Percentiles rank a stretch among this genome's conserved stretches.
phyloP scores from a whole-genome alignment of 2,888 invertebrate species.

The Hydrotaea diabolus region DNA sequence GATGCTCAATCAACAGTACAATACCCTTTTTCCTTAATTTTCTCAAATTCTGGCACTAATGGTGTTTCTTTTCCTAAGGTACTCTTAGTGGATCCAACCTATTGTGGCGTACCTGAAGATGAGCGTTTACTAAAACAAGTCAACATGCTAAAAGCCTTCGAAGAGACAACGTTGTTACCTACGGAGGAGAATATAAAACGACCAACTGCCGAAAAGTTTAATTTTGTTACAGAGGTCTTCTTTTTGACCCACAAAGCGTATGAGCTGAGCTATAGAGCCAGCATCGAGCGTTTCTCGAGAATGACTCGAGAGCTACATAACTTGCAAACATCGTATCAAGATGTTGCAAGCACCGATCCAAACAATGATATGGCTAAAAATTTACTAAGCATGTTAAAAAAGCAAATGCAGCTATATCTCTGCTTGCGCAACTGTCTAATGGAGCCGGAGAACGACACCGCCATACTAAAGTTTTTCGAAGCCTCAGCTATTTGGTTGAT shows the following conservation, averaged over 20 bases:
- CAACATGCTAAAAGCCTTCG: constrained; percentile 86
- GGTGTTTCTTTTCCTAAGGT: constrained; percentile 68
- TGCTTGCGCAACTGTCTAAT: constrained; percentile 88
- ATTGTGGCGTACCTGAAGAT: constrained; percentile 87
- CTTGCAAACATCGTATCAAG: constrained; percentile 88
- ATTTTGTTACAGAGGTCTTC: constrained; percentile 95
- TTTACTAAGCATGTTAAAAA: constrained; percentile 85
- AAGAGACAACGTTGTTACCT: constrained; percentile 91
- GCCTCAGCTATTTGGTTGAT: constrained; percentile 92
- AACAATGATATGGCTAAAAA: constrained; percentile 85
- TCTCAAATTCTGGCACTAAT: no score
- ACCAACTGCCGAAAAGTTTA: constrained; percentile 84
- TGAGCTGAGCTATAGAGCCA: constrained; percentile 88
- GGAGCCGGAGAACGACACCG: constrained; percentile 87
- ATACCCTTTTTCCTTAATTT: neutral
- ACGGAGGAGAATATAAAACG: constrained; percentile 83
- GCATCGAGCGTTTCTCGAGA: constrained; percentile 85
- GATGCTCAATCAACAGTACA: no score
- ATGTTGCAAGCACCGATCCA: constrained; percentile 83
- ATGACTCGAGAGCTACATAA: constrained; percentile 87
- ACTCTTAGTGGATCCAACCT: constrained; percentile 93
- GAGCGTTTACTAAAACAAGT: constrained; percentile 84
- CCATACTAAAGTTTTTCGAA: constrained; percentile 88
- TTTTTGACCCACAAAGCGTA: constrained; percentile 94
- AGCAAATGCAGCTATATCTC: constrained; percentile 85